phyloP scores from a whole-genome alignment of 2,797 vertebrate genomes.

The Characodon lateralis region DNA sequence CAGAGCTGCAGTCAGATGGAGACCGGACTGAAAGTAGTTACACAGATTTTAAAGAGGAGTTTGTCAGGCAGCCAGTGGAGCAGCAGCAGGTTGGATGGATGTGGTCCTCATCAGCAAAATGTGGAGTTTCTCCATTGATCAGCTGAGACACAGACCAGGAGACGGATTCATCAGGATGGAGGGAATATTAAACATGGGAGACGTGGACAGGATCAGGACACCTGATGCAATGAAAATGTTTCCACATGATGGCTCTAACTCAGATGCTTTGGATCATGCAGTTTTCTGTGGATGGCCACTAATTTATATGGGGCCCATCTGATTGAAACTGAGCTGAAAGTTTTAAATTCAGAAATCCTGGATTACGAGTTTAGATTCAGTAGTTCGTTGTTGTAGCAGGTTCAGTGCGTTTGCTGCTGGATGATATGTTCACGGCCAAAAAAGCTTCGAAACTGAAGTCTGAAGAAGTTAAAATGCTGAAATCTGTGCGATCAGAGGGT shows the following conservation, averaged over 20 bases:
- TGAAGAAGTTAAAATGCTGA: background rate
- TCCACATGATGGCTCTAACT: background rate
- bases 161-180: too few relatives aligned
- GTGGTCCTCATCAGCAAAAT: background rate
- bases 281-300: background rate
- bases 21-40: background rate
- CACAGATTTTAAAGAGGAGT: background rate
- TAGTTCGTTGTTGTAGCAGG: too few relatives aligned
- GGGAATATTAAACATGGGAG: too few relatives aligned
- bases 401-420: too few relatives aligned
- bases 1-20: background rate
- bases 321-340: background rate
- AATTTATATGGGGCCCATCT: background rate
- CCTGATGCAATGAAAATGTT: background rate
- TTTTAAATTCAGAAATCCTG: background rate
- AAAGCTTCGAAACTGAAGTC: background rate
- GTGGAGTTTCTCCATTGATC: background rate
- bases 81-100: background rate
- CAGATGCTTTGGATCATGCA: background rate
- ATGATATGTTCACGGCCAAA: background rate
- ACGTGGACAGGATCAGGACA: background rate
- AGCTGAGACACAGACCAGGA: background rate
- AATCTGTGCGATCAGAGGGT: background rate
- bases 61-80: background rate
- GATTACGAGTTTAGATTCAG: too few relatives aligned